Percentiles rank a stretch among this genome's conserved stretches.
phyloP scores from a whole-genome alignment of 1,140 invertebrate genomes.

The Kradibia gibbosae region DNA sequence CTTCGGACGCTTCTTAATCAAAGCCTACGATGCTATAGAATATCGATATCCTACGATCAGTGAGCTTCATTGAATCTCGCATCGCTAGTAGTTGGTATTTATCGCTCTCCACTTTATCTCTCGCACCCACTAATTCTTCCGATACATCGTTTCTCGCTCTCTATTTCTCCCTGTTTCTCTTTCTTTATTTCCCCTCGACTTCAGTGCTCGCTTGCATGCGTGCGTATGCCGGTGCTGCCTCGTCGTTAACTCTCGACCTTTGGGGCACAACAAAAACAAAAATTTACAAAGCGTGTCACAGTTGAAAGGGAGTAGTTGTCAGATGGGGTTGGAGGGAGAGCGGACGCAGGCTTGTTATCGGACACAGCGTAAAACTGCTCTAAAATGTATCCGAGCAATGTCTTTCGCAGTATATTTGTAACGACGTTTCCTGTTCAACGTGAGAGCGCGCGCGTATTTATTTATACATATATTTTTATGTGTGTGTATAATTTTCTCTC shows the following conservation, averaged over 20 bases:
- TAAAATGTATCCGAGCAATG: not conserved
- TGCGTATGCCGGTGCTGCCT: not conserved
- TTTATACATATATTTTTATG: no score
- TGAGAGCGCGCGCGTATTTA: not conserved
- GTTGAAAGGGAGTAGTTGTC: not conserved
- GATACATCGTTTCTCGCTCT: no score
- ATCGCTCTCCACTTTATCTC: no score
- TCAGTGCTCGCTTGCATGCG: no score
- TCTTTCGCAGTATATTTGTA: not conserved
- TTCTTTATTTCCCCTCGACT: not conserved
- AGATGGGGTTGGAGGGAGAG: not conserved
- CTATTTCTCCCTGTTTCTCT: no score
- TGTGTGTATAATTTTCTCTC: no score
- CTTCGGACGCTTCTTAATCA: not conserved
- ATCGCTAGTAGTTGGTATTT: not conserved
- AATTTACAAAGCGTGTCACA: not conserved
- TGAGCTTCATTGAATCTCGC: not conserved
- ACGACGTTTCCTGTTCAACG: not conserved
- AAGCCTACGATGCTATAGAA: not conserved
- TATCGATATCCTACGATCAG: not conserved
- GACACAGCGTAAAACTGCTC: not conserved
- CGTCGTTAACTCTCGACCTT: slow-evolving; percentile 20
- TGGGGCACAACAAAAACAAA: slow-evolving; percentile 40
- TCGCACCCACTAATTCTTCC: no score
- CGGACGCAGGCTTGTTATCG: not conserved